A percentile compares a stretch with the other conserved stretches of the same genome.
Conservation (phyloP, 2,888 invertebrate genomes). For the Eupithecia abbreviata region DNA sequence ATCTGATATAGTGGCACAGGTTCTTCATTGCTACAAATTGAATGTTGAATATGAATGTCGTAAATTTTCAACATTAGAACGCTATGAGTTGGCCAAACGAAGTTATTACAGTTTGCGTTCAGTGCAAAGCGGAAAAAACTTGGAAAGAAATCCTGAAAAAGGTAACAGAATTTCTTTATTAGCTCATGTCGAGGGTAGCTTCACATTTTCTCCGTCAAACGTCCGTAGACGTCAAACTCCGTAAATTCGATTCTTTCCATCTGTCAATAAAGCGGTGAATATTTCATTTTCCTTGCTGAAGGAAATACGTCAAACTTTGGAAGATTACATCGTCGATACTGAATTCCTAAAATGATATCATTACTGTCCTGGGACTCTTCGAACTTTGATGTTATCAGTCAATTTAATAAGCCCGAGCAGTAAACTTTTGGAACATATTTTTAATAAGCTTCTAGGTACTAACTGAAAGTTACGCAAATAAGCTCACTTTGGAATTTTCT, state of each 20-base stretch:
- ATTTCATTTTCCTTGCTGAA: slow-evolving; percentile 58
- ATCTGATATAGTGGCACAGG: slow-evolving; percentile 27
- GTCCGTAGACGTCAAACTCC: slow-evolving; percentile 41
- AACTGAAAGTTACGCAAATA: slow-evolving; percentile 10
- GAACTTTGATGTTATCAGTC: slow-evolving; percentile 44
- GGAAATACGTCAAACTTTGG: slow-evolving; percentile 63
- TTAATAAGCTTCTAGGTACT: slow-evolving; percentile 15
- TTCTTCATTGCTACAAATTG: slow-evolving; percentile 34
- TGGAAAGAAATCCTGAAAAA: neutral
- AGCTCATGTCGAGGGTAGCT: slow-evolving; percentile 41
- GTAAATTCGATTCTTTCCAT: slow-evolving; percentile 68
- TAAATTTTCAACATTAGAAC: neutral
- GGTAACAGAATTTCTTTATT: neutral
- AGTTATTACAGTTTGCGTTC: neutral
- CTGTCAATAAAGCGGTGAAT: slow-evolving; percentile 66
- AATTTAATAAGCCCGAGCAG: slow-evolving; percentile 42
- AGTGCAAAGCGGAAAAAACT: neutral
- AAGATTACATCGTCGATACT: slow-evolving; percentile 59
- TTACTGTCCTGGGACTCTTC: slow-evolving; percentile 43
- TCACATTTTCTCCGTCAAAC: slow-evolving; percentile 12
- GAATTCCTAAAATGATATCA: slow-evolving; percentile 48
- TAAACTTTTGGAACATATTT: slow-evolving; percentile 34
- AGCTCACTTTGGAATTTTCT: neutral
- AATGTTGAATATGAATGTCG: slow-evolving; percentile 18
- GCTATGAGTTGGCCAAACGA: neutral